phyloP scores from a whole-genome alignment of 2,888 invertebrate genomes.

The Scelioninae gen. 2 region DNA sequence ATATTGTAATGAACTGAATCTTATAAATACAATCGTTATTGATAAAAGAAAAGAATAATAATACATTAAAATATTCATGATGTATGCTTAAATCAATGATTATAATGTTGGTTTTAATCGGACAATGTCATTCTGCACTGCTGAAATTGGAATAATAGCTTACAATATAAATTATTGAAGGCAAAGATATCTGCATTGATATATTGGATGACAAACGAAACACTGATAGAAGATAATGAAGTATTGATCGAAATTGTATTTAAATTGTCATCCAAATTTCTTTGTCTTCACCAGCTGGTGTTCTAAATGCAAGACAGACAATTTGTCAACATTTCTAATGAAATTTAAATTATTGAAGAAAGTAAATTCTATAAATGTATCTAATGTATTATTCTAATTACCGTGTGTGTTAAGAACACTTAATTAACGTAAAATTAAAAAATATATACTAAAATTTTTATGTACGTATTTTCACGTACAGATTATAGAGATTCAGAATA shows the following conservation, averaged over 20 bases:
- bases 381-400: not conserved
- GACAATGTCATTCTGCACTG: conserved; percentile 45
- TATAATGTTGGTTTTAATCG: conserved; percentile 15
- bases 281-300: conserved; percentile 50
- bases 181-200: conserved; percentile 35
- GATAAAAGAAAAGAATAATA: too few species aligned
- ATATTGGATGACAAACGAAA: conserved; percentile 14
- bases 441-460: conserved; percentile 30
- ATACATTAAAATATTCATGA: not conserved
- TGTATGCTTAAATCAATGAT: conserved; percentile 25
- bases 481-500: conserved; percentile 57
- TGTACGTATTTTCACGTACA: conserved; percentile 40
- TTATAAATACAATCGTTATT: not conserved
- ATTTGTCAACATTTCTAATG: conserved; percentile 22
- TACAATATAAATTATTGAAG: conserved; percentile 41
- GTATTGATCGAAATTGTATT: not conserved
- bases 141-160: conserved; percentile 51
- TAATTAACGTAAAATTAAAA: conserved; percentile 8
- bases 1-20: conserved; percentile 1
- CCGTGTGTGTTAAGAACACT: conserved; percentile 49
- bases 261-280: conserved; percentile 48
- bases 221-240: not conserved
- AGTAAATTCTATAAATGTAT: not conserved
- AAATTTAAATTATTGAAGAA: conserved; percentile 14
- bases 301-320: conserved; percentile 59